Conservation (phyloP, 2,113 vertebrate genomes). For the Gambusia holbrooki region DNA sequence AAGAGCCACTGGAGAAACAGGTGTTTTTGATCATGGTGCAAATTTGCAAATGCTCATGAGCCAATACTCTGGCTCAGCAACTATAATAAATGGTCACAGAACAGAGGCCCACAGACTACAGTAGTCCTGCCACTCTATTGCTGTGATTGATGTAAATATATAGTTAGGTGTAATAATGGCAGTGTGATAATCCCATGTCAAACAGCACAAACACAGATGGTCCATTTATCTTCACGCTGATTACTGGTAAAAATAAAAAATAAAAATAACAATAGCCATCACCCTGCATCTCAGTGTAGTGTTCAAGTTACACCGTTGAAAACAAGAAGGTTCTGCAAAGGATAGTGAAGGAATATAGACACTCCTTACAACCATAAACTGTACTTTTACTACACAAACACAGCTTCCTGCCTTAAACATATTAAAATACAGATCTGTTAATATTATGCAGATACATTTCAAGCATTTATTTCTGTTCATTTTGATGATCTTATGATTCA, state of each 20-base stretch:
- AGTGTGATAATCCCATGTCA: constrained; percentile 36
- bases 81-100: constrained; percentile 52
- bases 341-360: neutral
- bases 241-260: neutral
- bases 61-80: constrained; percentile 52
- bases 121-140: constrained; percentile 31
- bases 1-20: constrained; percentile 61
- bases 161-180: constrained; percentile 28
- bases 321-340: neutral
- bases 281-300: neutral
- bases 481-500: no score
- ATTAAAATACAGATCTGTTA: neutral
- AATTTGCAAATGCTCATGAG: constrained; percentile 66
- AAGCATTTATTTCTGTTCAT: neutral
- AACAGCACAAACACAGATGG: constrained; percentile 37
- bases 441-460: neutral
- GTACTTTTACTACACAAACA: neutral
- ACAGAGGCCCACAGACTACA: constrained; percentile 43
- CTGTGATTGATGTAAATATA: constrained; percentile 27
- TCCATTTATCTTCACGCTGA: neutral
- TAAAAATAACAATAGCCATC: neutral
- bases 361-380: neutral
- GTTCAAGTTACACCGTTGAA: neutral
- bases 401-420: neutral
- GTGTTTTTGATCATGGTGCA: constrained; percentile 76